These are phyloP conservation scores for Artibeus lituratus DNA, from an alignment of 2,797 vertebrate species.

Conservation along the genomic window DNA sequence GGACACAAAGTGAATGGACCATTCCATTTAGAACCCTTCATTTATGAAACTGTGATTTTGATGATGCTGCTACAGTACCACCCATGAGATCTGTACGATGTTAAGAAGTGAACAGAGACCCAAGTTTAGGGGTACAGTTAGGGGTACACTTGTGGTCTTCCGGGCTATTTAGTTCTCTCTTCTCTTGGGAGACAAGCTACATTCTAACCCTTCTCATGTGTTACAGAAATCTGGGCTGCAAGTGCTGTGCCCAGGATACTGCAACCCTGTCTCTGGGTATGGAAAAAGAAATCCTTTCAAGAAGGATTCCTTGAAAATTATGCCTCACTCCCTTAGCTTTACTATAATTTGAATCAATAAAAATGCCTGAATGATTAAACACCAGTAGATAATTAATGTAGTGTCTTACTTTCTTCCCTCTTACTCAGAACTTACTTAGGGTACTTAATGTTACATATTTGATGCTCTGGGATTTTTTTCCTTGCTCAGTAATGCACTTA, in stretches of 20 bases:
- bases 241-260: neutral
- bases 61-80: neutral
- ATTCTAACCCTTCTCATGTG: neutral
- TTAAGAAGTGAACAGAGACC: neutral
- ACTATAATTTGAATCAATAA: constrained; percentile 65
- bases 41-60: neutral
- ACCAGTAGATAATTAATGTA: constrained; percentile 59
- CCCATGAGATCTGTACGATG: neutral
- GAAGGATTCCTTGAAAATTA: constrained; percentile 47
- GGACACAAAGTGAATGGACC: neutral
- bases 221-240: neutral
- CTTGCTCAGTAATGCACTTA: constrained; percentile 26
- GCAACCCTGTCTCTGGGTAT: neutral
- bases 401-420: constrained; percentile 57
- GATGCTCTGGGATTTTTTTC: constrained; percentile 40
- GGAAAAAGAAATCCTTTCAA: neutral
- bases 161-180: neutral
- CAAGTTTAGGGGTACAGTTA: neutral
- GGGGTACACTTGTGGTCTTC: neutral
- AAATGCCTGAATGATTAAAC: constrained; percentile 61
- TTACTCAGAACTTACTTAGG: constrained; percentile 41
- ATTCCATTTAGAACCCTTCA: neutral
- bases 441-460: constrained; percentile 59
- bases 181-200: neutral
- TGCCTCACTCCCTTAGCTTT: constrained; percentile 27